Conservation (phyloP, 1,140 invertebrate species). For the Parapsyche elsis region DNA sequence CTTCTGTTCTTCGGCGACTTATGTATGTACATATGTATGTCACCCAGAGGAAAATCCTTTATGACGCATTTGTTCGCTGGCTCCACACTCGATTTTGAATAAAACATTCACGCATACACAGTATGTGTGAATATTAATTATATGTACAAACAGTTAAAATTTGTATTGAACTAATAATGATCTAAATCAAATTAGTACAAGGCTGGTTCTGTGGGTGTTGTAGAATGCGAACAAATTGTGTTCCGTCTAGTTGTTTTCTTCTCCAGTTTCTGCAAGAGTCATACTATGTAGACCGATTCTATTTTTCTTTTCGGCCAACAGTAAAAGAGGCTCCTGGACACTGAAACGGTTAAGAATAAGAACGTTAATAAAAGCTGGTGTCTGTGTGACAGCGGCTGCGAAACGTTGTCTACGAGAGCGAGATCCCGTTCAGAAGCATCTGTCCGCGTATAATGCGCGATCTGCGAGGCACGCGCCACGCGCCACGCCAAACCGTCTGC, state of each 20-base stretch:
- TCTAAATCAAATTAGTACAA: no score
- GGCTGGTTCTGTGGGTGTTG: no score
- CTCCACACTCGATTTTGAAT: background rate
- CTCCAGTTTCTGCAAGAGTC: background rate
- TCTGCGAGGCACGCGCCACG: conserved; percentile 30
- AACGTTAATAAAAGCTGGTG: background rate
- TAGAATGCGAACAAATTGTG: no score
- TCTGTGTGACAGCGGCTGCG: background rate
- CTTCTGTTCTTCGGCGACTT: background rate
- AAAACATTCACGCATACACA: background rate
- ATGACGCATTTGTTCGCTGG: background rate
- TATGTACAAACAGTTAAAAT: no score
- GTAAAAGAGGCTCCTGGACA: no score
- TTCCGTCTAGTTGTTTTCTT: no score
- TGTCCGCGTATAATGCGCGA: conserved; percentile 45
- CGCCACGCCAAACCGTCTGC: conserved; percentile 28
- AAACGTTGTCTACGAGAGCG: background rate
- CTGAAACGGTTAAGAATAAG: no score
- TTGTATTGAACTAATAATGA: no score
- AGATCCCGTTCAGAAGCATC: conserved; percentile 15
- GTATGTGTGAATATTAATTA: no score
- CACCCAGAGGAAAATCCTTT: background rate
- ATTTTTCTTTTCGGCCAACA: background rate
- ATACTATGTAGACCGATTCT: background rate
- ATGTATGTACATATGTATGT: no score